Conservation (phyloP, 2,888 invertebrate species). For the Epistrophe eligans region DNA sequence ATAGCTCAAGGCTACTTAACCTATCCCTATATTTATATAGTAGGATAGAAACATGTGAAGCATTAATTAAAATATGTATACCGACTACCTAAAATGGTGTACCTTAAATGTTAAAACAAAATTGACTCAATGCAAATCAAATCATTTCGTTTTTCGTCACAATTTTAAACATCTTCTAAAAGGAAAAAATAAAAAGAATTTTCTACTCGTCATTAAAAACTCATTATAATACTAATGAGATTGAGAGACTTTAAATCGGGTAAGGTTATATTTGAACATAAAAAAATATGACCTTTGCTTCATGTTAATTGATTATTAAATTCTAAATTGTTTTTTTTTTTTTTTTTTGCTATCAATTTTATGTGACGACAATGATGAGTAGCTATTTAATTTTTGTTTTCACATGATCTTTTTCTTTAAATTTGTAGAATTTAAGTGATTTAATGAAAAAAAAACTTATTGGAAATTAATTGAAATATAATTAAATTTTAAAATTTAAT, state of each 20-base stretch:
- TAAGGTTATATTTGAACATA: background rate
- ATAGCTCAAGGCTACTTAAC: background rate
- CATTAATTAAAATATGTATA: background rate
- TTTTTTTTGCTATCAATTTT: background rate
- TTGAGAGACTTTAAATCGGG: background rate
- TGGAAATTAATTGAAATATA: too few species aligned
- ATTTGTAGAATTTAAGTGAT: too few species aligned
- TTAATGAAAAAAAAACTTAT: too few species aligned
- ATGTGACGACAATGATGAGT: background rate
- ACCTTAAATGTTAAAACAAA: background rate
- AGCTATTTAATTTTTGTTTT: background rate
- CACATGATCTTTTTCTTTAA: too few species aligned
- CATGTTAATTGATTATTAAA: constrained; percentile 7
- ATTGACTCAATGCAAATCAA: background rate
- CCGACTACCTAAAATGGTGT: background rate
- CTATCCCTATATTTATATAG: background rate
- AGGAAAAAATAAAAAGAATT: background rate
- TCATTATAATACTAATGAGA: constrained; percentile 1
- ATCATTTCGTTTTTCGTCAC: background rate
- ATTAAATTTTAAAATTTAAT: too few species aligned
- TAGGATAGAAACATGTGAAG: background rate
- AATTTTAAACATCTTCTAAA: background rate
- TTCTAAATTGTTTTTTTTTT: background rate
- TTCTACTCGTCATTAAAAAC: constrained; percentile 1
- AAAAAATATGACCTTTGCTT: background rate